Base-by-base conservation (phyloP, 2,113 vertebrate species). In the Uropsilus gracilis region DNA sequence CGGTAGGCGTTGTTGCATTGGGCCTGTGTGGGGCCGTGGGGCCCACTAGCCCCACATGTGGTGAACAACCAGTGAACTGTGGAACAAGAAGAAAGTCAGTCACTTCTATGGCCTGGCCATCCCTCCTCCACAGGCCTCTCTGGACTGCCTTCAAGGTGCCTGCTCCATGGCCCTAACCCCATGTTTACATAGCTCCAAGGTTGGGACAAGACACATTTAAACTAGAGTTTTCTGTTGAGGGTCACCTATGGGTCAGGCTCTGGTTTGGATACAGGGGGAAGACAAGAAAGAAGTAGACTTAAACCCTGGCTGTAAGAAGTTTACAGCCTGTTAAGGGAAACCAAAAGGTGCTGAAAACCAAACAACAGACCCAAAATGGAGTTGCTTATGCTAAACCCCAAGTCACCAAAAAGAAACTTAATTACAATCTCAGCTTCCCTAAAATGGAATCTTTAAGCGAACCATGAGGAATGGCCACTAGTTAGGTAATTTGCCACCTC, bases 1-100 rank as follows among this genome's bases (percentile, higher is more conserved):
- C 98, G 98, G 97, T 99, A 99, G 96, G 99, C 98, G 50, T 99
- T 98, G n/a, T 98, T 99, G 98, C 99, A 99, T 96, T 99, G 99
- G 83, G 98, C 98, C 92, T 99, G 99, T 6, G 99, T 99, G 37
- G 99, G 99, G 46, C 99, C 99, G 0, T 99, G 98, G 28, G 99
- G 98, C 34, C 99, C 99, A 0, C 98, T 99, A 68, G 99, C 99
- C 64, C 99, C 99, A 44, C 99, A 99, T 0, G 99, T 99, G 89
- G 98, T 99, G 95, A 99, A 99, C 32, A 98, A 86, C 99, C 99
- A 99, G 85, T 99, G 98, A 97, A 98, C 98, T 99, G 97, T 39
- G 96, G 97, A 59, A 80, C 82, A 96, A 97, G 88, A 95, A 66
- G 86, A 96, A 76, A 96, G 71, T 46, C 7, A 61, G 18, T 96